Evolutionary conservation across 2,888 invertebrate species (phyloP), one percentile per base, ranked within the genome.

Genomic region (Nemoura dubitans): DNA sequence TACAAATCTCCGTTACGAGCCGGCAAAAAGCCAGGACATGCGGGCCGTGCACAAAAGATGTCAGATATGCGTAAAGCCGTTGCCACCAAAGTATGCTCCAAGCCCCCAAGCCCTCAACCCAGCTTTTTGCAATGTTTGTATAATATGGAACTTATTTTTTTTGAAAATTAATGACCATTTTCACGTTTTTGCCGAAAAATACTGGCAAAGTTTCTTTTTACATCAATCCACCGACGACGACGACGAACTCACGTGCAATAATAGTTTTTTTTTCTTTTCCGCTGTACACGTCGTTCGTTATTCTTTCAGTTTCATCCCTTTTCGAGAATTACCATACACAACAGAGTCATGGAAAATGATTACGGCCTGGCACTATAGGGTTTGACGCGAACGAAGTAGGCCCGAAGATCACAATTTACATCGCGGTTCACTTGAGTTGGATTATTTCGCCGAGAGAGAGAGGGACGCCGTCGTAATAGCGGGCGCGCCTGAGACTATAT

Each of bases 81-180:
- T 21, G 16, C 59, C 59, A 10, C 59, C 36, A 36, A 36, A 36
- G 36, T 36, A 36, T 36, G 36, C 36, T 36, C 16, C 36, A n/a
- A 3, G 5, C 10, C 36, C 36, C 36, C 36, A 36, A 36, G n/a
- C 36, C 36, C 36, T n/a, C 36, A 3, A 10, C 36, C 59, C 59
- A 59, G 59, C 59, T 59, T 59, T 59, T 59, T 59, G 59, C 59
- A 10, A 59, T 21, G 59, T 59, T 59, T 59, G 59, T 59, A 59
- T 59, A 59, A 59, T 59, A 59, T 59, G 59, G 21, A 59, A 59
- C 59, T 59, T 59, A 1, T 59, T 59, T 59, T 59, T 59, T 3
- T 59, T 59, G 59, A 59, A 59, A 59, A 59, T 59, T 59, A 59
- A 59, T 59, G 59, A 59, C 59, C 59, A 59, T 59, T 59, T 59